Evolutionary conservation across 2,797 vertebrate genomes (phyloP), one percentile per base, ranked within the genome.

Genomic region (Luscinia luscinia): DNA sequence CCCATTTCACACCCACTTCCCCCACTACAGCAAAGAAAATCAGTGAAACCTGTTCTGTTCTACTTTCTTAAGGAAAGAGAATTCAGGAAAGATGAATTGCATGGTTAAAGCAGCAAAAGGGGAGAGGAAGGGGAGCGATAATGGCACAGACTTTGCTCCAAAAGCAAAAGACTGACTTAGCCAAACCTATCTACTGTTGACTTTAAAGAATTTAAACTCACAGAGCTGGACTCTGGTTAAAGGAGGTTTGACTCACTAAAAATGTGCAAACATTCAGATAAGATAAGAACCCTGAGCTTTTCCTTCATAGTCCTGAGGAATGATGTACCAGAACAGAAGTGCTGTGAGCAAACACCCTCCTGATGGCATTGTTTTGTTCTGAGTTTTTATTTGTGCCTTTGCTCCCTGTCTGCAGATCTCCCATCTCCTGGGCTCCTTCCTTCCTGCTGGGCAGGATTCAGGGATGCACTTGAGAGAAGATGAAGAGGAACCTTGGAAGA

Each of bases 211-310:
- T 32, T 78, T 75, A 16, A 94, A 66, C 30, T 73, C 76, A 19
- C 4, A 52, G 54, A 75, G 28, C 46, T 84, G 69, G 20, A 17
- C 32, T 81, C 40, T n/a, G 12, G 45, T 75, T 73, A 57, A 69
- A 92, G 58, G 26, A 78, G 48, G 9, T 76, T 88, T 78, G 40
- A 58, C 28, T 87, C 28, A 30, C 5, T 87, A 64, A 79, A 75
- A 72, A 66, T 90, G 82, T 63, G 91, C 94, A 95, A 93, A 96
- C 55, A 78, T 26, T 89, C 55, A n/a, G 84, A 81, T 91, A 95
- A 95, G 93, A 92, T 76, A 91, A 93, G 92, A 18, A 36, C 45
- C 45, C 45, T 51, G 48, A 88, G 45, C 9, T 86, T 86, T 81
- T 38, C 5, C 38, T 68, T 90, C 40, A 1, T 3, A 15, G 48